Evolutionary conservation across 2,797 vertebrate species (phyloP), one percentile per base, ranked within the genome.

Genomic region (Tolypeutes matacus): DNA sequence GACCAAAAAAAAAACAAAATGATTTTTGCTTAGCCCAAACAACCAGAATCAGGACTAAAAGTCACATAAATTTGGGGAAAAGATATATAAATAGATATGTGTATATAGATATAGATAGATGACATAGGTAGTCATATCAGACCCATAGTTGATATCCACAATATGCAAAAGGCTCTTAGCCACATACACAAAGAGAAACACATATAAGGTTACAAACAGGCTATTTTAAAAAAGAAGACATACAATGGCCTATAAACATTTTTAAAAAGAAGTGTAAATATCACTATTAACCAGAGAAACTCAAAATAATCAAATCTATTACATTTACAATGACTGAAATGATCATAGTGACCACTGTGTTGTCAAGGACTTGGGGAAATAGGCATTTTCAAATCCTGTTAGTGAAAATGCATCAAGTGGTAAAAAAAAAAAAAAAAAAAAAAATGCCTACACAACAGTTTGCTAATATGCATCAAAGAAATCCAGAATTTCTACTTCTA

Each of bases 391-490:
- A 31, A 46, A 81, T 56, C 14, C 20, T 81, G 17, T 56, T 81
- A 18, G 20, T 34, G 62, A 69, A 27, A 93, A 42, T 60, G 17
- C 49, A 4, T 69, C 58, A 75, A 20, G 7, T 75, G 29, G 20
- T 69, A 81, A 93, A 60, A 53, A 70, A 86, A 39, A 39, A 93
- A 60, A 53, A 70, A 86, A 39, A 39, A 39, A 39, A 81, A 93
- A 60, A 53, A 70, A 86, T 31, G 2, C 9, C 42, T 56, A 18
- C 17, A 84, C 49, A 51, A 56, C 1, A 91, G 9, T 78, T 73
- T 60, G 5, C 34, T 73, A 65, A 65, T 58, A 23, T 31, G 21
- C 14, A 81, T 18, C 49, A 31, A 60, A 36, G 23, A 18, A 56
- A 65, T 85, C 18, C 23, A 56, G n/a, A 86, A 77, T 36, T 75